These are phyloP conservation scores for Microplitis deprimator DNA, from an alignment of 2,888 invertebrate genomes.

Conservation along the genomic window DNA sequence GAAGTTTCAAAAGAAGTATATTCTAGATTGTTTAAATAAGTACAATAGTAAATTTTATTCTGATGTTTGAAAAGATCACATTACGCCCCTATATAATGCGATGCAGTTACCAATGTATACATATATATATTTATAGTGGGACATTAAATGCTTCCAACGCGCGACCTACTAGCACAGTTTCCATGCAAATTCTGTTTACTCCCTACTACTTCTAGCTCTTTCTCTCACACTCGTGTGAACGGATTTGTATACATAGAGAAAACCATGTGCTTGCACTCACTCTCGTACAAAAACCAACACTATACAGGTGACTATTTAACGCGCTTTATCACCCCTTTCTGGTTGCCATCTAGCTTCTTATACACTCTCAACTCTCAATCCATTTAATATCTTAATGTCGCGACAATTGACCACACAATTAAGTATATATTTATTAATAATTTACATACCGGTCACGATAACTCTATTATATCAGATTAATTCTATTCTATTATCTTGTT, in stretches of 20 bases:
- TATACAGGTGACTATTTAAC: neutral
- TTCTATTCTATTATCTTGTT: neutral
- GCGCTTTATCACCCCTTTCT: neutral
- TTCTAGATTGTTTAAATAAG: too few species aligned
- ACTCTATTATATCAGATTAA: neutral
- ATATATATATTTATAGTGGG: conserved; percentile 33
- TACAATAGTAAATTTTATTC: too few species aligned
- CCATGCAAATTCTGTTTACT: conserved; percentile 71
- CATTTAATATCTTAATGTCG: neutral
- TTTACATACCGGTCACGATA: neutral
- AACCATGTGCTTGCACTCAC: neutral
- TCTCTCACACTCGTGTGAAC: conserved; percentile 35
- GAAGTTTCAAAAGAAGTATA: too few species aligned
- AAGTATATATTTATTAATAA: neutral
- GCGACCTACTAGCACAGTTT: conserved; percentile 70
- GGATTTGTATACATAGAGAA: neutral
- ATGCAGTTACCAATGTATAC: conserved; percentile 55
- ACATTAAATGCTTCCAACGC: conserved; percentile 59
- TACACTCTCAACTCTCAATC: neutral
- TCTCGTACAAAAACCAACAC: neutral
- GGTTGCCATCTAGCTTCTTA: neutral
- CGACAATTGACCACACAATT: conserved; percentile 13
- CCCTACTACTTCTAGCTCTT: conserved; percentile 52
- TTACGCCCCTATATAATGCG: conserved; percentile 40
- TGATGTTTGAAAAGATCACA: too few species aligned